A percentile compares a stretch with the other conserved stretches of the same genome.
These are phyloP conservation scores for Lordiphosa andalusiaca DNA, from an alignment of 2,888 invertebrate genomes.

Conservation along the genomic window DNA sequence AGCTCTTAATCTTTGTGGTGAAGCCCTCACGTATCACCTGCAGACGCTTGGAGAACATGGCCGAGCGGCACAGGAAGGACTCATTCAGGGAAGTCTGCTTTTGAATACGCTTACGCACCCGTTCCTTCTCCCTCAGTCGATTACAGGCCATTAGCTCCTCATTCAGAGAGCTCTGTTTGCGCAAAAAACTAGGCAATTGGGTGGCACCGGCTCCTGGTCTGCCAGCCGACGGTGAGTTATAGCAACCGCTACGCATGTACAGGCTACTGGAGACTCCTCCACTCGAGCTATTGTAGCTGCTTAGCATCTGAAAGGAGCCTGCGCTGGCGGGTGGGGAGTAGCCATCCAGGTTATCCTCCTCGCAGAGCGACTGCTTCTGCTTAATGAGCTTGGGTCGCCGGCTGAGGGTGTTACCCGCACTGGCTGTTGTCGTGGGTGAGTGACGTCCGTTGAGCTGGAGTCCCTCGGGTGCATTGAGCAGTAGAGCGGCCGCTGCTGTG, in stretches of 20 bases:
- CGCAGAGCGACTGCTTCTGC: conserved; percentile 91
- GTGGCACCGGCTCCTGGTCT: conserved; percentile 58
- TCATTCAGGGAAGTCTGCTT: conserved; percentile 94
- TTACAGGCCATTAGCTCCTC: conserved; percentile 95
- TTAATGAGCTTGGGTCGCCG: conserved; percentile 87
- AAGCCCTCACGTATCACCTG: conserved; percentile 84
- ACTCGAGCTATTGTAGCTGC: conserved; percentile 70
- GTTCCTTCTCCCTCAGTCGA: conserved; percentile 90
- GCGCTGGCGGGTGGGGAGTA: conserved; percentile 29
- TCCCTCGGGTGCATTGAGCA: conserved; percentile 43
- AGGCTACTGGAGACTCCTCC: conserved; percentile 70
- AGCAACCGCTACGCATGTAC: conserved; percentile 53
- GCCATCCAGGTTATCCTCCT: conserved; percentile 81
- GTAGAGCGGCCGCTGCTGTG: conserved; percentile 34
- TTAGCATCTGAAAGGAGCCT: conserved; percentile 66
- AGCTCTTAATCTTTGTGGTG: conserved; percentile 90
- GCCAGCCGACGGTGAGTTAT: conserved; percentile 29
- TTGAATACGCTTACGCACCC: conserved; percentile 90
- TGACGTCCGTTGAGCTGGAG: conserved; percentile 49
- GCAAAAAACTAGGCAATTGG: conserved; percentile 48
- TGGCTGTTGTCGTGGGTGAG: conserved; percentile 56
- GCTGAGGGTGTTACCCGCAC: conserved; percentile 64
- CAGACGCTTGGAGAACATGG: conserved; percentile 78
- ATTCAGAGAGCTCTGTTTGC: conserved; percentile 92
- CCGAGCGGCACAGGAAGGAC: conserved; percentile 86